phyloP scores from a whole-genome alignment of 1,140 invertebrate species.

The Brevipalpus yothersi region DNA sequence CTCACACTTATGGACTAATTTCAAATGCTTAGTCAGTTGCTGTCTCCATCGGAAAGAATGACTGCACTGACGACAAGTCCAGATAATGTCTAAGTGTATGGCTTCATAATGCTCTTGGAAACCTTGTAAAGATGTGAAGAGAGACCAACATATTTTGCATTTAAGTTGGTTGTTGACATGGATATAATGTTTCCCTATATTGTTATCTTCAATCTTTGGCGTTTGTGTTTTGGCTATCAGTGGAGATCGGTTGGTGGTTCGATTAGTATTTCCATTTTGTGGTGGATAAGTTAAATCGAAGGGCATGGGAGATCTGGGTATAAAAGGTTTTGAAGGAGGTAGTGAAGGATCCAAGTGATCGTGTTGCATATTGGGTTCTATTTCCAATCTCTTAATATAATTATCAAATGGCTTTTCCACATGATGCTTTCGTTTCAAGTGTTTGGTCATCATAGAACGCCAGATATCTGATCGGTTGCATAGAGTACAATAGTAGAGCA shows the following conservation, averaged over 20 bases:
- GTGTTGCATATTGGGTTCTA: not conserved
- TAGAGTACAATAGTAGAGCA: not conserved
- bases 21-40: not conserved
- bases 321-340: too few species aligned
- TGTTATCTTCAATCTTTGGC: too few species aligned
- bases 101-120: not conserved
- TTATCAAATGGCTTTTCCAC: not conserved
- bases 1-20: not conserved
- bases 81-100: not conserved
- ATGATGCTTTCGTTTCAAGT: not conserved
- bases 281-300: too few species aligned
- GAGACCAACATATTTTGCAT: not conserved
- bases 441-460: not conserved
- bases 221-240: too few species aligned
- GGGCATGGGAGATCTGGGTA: too few species aligned
- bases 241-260: too few species aligned
- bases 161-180: not conserved
- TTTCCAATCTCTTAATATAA: not conserved
- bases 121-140: not conserved
- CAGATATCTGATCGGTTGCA: not conserved
- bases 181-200: not conserved
- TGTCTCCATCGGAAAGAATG: not conserved
- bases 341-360: too few species aligned
- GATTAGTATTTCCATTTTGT: too few species aligned
- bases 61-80: not conserved